Evolutionary conservation across 2,113 vertebrate species (phyloP), one percentile per base, ranked within the genome.

Genomic region (Tachysurus fulvidraco): DNA sequence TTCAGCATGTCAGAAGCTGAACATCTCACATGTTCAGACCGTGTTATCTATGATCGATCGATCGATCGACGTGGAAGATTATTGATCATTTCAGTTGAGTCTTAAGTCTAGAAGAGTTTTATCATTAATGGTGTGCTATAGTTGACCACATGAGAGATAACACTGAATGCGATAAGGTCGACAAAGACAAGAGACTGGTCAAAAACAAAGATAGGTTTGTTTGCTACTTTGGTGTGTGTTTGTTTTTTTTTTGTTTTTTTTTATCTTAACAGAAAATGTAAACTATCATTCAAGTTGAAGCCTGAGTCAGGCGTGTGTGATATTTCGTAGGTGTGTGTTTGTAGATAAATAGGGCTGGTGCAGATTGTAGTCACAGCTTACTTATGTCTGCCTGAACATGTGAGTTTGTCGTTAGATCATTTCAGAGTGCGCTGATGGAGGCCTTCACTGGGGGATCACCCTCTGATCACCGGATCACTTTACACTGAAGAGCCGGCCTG

Each of bases 351-450:
- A 77, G 60, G 19, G 69, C n/a, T 50, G 59, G 80, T 41, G 64
- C 30, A 62, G 12, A 46, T 19, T 81, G 23, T 55, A n/a, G n/a
- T 88, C 73, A 36, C 28, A 17, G 67, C 41, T 84, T 78, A 80
- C 65, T 69, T 83, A 64, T n/a, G 69, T 74, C 69, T 85, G 78
- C 78, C 41, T 79, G 86, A 87, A 46, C 83, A 83, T 89, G 71
- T 74, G 80, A 81, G 71, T 80, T 83, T 83, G 54, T 83, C 64
- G 30, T 89, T 85, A 87, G 81, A 83, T 62, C 79, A 60, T 28
- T 83, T 76, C n/a, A 60, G 76, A n/a, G 76, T 21, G 46, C 4
- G 52, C 57, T 36, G 23, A 67, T 16, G 41, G 82, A 80, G 36
- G 85, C 79, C 64, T 79, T 59, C 57, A 67, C 84, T 36, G 84